Percentiles rank a stretch among this genome's conserved stretches.
These are phyloP conservation scores for Diglossa cyanea DNA, from an alignment of 2,797 vertebrate species.

Conservation along the genomic window DNA sequence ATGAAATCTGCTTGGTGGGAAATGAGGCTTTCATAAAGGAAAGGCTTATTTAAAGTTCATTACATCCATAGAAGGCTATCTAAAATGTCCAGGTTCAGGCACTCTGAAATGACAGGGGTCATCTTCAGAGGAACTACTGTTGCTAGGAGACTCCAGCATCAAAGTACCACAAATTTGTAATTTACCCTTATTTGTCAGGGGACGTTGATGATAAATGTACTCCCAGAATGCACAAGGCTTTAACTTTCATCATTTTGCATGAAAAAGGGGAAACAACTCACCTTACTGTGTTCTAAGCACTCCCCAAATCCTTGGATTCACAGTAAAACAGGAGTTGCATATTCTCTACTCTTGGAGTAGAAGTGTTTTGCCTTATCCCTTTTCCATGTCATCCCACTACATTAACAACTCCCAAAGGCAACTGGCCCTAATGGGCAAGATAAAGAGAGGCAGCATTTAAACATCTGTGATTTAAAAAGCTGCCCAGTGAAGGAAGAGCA, in stretches of 20 bases:
- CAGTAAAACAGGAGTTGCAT: not conserved
- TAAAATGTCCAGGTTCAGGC: not conserved
- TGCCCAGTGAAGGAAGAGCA: not conserved
- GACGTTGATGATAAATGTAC: not conserved
- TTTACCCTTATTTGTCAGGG: not conserved
- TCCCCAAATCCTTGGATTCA: not conserved
- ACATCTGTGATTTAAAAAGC: not conserved
- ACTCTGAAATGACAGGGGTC: constrained; percentile 5
- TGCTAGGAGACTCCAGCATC: constrained; percentile 22
- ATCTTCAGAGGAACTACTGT: not conserved
- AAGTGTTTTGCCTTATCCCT: not conserved
- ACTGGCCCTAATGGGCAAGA: not conserved
- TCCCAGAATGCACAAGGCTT: not conserved
- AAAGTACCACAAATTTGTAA: not conserved
- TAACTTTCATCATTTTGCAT: not conserved
- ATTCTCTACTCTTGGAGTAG: not conserved
- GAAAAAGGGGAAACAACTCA: not conserved
- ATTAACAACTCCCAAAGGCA: not conserved
- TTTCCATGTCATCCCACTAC: not conserved
- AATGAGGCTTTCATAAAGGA: not conserved
- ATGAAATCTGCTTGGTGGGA: not conserved
- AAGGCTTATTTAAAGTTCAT: not conserved
- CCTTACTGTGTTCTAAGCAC: not conserved
- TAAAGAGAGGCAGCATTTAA: not conserved
- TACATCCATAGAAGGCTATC: not conserved